Conservation (phyloP, 2,888 invertebrate species). For the Amphipoea oculea region DNA sequence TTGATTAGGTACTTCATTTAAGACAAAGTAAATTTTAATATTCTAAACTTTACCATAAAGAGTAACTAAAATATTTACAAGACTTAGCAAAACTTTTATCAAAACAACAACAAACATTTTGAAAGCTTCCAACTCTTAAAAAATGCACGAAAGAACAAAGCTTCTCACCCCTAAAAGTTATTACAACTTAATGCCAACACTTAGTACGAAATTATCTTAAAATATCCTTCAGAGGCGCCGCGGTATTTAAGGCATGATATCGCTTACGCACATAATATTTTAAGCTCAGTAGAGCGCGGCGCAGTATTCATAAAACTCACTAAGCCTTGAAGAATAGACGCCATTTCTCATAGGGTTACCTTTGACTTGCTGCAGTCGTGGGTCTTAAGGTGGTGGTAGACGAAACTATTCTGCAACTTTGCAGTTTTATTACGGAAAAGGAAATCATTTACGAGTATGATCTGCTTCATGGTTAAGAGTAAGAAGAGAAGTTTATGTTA, state of each 20-base stretch:
- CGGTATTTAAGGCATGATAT: slow-evolving; percentile 55
- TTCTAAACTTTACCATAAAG: neutral
- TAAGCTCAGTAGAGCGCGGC: slow-evolving; percentile 52
- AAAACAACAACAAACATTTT: slow-evolving; percentile 6
- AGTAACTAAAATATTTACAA: slow-evolving; percentile 11
- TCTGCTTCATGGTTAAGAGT: neutral
- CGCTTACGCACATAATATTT: slow-evolving; percentile 66
- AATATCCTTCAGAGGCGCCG: slow-evolving; percentile 33
- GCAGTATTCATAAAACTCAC: slow-evolving; percentile 59
- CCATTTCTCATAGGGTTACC: slow-evolving; percentile 49
- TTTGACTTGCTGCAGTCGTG: slow-evolving; percentile 35
- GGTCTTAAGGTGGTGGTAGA: slow-evolving; percentile 14
- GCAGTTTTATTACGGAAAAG: neutral
- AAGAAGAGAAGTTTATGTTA: neutral
- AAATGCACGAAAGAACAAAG: slow-evolving; percentile 36
- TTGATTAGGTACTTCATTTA: neutral
- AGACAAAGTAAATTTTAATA: neutral
- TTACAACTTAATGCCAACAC: slow-evolving; percentile 52
- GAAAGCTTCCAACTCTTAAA: slow-evolving; percentile 24
- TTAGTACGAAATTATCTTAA: slow-evolving; percentile 61
- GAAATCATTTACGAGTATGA: no score
- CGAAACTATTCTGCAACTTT: slow-evolving; percentile 4
- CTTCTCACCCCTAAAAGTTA: slow-evolving; percentile 35
- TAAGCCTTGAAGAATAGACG: slow-evolving; percentile 47
- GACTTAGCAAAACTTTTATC: neutral